Evolutionary conservation across 2,113 vertebrate genomes (phyloP).

Genomic region (Nothocercus julius): DNA sequence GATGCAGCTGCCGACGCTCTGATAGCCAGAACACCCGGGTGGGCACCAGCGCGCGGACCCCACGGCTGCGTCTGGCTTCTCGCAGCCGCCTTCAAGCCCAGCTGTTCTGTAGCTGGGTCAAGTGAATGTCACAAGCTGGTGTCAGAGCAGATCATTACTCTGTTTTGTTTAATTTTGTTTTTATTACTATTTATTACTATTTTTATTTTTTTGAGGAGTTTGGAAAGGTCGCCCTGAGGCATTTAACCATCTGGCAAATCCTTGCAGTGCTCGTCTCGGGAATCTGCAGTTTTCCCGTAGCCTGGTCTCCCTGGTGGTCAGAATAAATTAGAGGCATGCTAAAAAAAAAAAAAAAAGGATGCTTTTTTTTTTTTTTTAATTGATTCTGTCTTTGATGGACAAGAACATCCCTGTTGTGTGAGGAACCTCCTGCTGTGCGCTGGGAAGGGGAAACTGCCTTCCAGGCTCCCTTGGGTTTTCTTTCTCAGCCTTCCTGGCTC

Average conservation of each 20-base stretch:
- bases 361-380: too few species aligned
- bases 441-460: slow-evolving; percentile 16
- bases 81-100: background rate
- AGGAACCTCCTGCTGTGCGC: slow-evolving; percentile 12
- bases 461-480: background rate
- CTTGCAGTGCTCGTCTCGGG: background rate
- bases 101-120: background rate
- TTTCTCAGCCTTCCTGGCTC: slow-evolving; percentile 24
- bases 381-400: background rate
- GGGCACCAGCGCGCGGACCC: background rate
- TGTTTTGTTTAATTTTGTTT: too few species aligned
- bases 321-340: background rate
- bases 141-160: too few species aligned
- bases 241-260: background rate
- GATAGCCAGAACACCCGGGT: too few species aligned
- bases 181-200: background rate
- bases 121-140: background rate
- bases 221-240: background rate
- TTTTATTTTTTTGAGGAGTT: background rate
- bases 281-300: background rate
- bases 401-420: background rate
- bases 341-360: background rate
- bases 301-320: background rate
- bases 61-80: fast-evolving
- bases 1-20: background rate